Evolutionary conservation across 2,888 invertebrate genomes (phyloP).

Genomic region (Cetonia aurata): DNA sequence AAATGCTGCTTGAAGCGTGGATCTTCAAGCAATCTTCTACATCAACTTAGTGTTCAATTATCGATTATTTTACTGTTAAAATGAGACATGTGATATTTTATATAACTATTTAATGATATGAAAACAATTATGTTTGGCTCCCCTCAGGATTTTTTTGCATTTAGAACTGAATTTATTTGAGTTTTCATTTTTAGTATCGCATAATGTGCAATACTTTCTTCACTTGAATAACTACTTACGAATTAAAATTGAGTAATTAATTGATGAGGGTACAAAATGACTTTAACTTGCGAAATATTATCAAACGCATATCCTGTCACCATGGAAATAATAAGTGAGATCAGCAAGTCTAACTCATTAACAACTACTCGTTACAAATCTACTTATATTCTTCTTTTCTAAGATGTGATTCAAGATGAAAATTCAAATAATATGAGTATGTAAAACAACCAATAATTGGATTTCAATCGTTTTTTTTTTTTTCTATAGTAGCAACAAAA

Average conservation of each 20-base stretch:
- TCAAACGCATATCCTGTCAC: no score
- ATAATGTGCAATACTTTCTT: slow-evolving; percentile 41
- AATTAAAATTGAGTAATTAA: no score
- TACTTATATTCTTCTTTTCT: not conserved
- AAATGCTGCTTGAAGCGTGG: slow-evolving; percentile 26
- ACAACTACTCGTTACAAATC: no score
- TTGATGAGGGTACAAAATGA: no score
- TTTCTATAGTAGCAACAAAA: slow-evolving; percentile 21
- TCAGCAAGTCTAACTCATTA: no score
- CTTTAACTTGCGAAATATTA: no score
- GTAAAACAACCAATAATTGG: slow-evolving; percentile 29
- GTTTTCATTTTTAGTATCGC: slow-evolving; percentile 39
- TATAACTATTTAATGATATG: slow-evolving; percentile 62
- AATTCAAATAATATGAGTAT: slow-evolving; percentile 30
- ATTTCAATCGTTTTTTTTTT: slow-evolving; percentile 11
- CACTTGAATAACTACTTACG: not conserved
- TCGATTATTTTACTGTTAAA: slow-evolving; percentile 62
- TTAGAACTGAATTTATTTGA: slow-evolving; percentile 54
- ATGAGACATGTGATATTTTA: slow-evolving; percentile 67
- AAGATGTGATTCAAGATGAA: slow-evolving; percentile 33
- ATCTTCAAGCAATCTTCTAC: slow-evolving; percentile 25
- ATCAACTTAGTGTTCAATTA: slow-evolving; percentile 60
- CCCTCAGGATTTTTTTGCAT: slow-evolving; percentile 63
- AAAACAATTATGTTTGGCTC: slow-evolving; percentile 62
- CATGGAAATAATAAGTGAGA: no score